These are phyloP conservation scores for Oceanodroma leucorhoa DNA, from an alignment of 2,797 vertebrate species.

Conservation along the genomic window DNA sequence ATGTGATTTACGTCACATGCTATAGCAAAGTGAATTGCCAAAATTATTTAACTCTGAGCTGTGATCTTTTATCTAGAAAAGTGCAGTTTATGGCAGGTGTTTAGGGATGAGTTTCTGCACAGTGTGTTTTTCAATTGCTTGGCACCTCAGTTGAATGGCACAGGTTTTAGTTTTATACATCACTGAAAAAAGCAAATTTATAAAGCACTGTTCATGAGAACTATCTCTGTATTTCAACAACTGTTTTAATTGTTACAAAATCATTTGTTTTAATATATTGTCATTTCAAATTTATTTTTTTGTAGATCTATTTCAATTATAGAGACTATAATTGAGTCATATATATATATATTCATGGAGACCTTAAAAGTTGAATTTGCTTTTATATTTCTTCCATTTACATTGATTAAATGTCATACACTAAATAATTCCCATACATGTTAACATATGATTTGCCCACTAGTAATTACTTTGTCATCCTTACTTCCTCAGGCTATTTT, in stretches of 20 bases:
- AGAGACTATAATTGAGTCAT: background rate
- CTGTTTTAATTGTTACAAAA: background rate
- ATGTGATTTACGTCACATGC: background rate
- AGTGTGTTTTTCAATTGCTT: background rate
- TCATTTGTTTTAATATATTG: background rate
- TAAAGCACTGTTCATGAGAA: background rate
- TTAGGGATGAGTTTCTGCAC: background rate
- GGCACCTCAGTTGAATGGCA: background rate
- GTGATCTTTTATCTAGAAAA: background rate
- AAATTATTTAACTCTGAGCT: background rate
- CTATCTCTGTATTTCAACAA: background rate
- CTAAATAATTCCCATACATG: conserved; percentile 55
- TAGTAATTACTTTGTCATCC: conserved; percentile 71
- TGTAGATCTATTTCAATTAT: background rate
- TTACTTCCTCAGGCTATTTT: conserved; percentile 74
- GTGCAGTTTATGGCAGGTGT: background rate
- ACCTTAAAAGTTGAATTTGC: conserved; percentile 37
- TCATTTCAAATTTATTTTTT: conserved; percentile 26
- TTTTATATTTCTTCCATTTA: conserved; percentile 48
- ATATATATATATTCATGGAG: background rate
- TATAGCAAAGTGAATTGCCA: background rate
- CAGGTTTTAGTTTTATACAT: background rate
- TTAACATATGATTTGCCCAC: conserved; percentile 65
- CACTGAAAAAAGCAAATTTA: background rate
- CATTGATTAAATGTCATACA: conserved; percentile 59